Conservation (phyloP, 2,888 invertebrate species). For the Ectropis crepuscularia region DNA sequence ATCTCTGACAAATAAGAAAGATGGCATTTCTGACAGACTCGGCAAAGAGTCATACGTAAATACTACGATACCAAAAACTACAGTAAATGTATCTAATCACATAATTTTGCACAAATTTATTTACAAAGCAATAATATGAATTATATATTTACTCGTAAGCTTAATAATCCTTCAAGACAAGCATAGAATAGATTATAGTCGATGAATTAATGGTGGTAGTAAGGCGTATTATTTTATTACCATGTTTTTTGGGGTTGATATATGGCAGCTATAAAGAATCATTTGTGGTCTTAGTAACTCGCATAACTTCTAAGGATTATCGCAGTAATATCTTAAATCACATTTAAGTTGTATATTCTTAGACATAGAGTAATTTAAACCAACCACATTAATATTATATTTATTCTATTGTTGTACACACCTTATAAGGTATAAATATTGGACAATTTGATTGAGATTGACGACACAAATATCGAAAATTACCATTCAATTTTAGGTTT, state of each 20-base stretch:
- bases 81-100: neutral
- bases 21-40: no score
- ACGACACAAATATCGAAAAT: no score
- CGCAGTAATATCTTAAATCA: slow-evolving; percentile 1
- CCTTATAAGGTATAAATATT: no score
- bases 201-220: neutral
- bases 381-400: neutral
- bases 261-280: slow-evolving; percentile 19
- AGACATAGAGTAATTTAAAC: neutral
- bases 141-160: neutral
- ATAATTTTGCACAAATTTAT: neutral
- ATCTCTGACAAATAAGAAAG: no score
- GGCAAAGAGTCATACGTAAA: no score
- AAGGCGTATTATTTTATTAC: slow-evolving; percentile 22
- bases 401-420: no score
- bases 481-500: no score
- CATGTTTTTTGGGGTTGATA: slow-evolving; percentile 19
- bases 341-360: slow-evolving; percentile 15
- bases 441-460: no score
- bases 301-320: slow-evolving; percentile 15
- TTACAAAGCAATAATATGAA: neutral
- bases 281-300: slow-evolving; percentile 12
- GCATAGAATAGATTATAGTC: neutral
- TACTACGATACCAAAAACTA: no score
- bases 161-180: no score